Conservation (phyloP, 1,140 invertebrate genomes). For the Antheraea pernyi region DNA sequence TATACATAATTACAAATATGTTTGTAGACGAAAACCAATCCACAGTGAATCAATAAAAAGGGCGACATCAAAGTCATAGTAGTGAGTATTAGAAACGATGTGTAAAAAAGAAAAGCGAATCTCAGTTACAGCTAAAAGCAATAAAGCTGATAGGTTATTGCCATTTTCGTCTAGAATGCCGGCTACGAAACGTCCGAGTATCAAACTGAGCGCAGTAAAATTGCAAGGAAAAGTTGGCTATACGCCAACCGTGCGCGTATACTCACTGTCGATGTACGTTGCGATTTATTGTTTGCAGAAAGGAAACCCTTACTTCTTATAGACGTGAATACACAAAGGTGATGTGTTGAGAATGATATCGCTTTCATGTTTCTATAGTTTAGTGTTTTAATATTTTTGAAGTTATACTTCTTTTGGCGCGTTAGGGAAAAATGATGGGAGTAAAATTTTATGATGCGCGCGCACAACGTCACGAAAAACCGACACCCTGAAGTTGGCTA, state of each 20-base stretch:
- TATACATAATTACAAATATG: background rate
- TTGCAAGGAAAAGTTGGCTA: constrained; percentile 68
- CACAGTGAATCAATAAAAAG: background rate
- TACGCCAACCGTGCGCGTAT: constrained; percentile 41
- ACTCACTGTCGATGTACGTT: constrained; percentile 30
- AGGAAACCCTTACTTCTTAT: constrained; percentile 64
- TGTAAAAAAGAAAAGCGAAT: constrained; percentile 26
- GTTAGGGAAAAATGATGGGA: no score
- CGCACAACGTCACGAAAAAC: no score
- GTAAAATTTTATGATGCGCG: no score
- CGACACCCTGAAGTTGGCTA: no score
- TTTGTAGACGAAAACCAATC: background rate
- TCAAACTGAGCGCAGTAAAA: constrained; percentile 57
- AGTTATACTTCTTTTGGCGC: no score
- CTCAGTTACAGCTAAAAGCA: constrained; percentile 31
- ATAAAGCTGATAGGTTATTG: constrained; percentile 69
- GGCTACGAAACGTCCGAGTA: constrained; percentile 58
- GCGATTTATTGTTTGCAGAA: constrained; percentile 57
- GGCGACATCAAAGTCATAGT: constrained; percentile 13
- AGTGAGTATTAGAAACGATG: constrained; percentile 11
- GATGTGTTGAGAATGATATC: constrained; percentile 39
- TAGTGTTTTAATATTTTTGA: no score
- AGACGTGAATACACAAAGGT: constrained; percentile 44
- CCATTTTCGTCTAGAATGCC: constrained; percentile 53
- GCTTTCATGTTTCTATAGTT: constrained; percentile 15